Base-by-base conservation (phyloP, 1,140 invertebrate genomes). In the Heliothis subflexa region DNA sequence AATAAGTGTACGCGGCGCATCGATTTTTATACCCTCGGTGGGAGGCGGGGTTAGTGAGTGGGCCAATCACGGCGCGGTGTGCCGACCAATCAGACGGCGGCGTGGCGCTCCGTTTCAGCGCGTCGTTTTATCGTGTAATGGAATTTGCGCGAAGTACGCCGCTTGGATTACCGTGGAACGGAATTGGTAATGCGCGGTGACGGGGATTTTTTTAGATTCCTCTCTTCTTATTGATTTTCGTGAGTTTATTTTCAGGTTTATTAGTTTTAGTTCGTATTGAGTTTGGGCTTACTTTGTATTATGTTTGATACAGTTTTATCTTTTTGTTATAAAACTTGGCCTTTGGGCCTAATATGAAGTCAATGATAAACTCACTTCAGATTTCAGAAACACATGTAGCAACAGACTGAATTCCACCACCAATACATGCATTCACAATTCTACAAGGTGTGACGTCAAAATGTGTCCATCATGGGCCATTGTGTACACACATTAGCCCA, bases 21-120 rank as follows among this genome's bases (percentile, higher is more conserved):
- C 88, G 93, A 94, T 94, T 94, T 94, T 94, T 93, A 93, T 94
- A 93, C 88, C 89, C 90, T 86, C 83, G 74, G 72, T 78, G 87
- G 86, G 91, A 86, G 92, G 93, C 91, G 91, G 93, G 92, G 92
- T 91, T 84, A 86, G 61, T 18, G 86, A 86, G 85, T 62, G 82
- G 74, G 91, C 92, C 92, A 94, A 94, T 93, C 89, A 88, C 84
- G 68, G 84, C 88, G 88, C 89, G 89, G 90, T 88, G 91, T 91
- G 86, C 90, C 89, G 81, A 87, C 93, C 93, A 94, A 94, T 94
- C 91, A 89, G 83, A 79, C 78, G 83, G 85, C 81, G 89, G 86
- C 88, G 83, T 90, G 86, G 81, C 87, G 88, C 91, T 91, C 88
- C 88, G 85, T 92, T 91, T 92, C 84, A 90, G 89, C 89, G 84